Percentiles rank a stretch among this genome's conserved stretches.
These are phyloP conservation scores for Odocoileus hemionus DNA, from an alignment of 2,113 vertebrate species.

Conservation along the genomic window DNA sequence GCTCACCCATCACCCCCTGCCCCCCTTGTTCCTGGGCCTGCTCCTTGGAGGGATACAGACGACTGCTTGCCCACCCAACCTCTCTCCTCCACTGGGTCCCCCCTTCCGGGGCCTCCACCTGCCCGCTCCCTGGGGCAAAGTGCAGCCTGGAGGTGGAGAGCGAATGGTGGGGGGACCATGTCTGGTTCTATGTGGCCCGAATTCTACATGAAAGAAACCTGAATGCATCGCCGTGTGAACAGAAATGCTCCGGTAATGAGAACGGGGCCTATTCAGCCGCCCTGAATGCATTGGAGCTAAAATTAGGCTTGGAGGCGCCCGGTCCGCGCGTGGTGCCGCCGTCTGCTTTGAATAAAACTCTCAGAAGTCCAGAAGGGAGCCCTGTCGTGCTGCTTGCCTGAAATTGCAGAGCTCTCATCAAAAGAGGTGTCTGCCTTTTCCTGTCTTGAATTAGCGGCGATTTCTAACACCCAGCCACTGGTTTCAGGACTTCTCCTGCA, in stretches of 20 bases:
- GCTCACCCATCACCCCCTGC: accelerated
- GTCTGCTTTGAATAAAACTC: background rate
- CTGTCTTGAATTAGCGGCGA: background rate
- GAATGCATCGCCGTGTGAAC: background rate
- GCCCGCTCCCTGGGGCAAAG: background rate
- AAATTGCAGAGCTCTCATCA: background rate
- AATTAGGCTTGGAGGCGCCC: background rate
- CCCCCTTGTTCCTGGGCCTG: background rate
- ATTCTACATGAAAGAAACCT: background rate
- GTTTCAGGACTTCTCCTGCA: background rate
- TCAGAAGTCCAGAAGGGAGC: background rate
- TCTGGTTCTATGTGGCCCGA: background rate
- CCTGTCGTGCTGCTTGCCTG: background rate
- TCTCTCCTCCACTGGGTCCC: background rate
- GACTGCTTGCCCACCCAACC: background rate
- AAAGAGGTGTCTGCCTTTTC: background rate
- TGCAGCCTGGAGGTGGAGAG: background rate
- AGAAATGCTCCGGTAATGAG: background rate
- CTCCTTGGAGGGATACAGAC: accelerated
- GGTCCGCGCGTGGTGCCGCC: background rate
- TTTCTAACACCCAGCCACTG: background rate
- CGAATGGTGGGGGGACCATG: background rate
- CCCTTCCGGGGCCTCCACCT: background rate
- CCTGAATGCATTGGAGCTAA: background rate
- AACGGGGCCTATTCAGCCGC: background rate